Conservation (phyloP, 1,140 invertebrate genomes). For the Tetragnatha versicolor region DNA sequence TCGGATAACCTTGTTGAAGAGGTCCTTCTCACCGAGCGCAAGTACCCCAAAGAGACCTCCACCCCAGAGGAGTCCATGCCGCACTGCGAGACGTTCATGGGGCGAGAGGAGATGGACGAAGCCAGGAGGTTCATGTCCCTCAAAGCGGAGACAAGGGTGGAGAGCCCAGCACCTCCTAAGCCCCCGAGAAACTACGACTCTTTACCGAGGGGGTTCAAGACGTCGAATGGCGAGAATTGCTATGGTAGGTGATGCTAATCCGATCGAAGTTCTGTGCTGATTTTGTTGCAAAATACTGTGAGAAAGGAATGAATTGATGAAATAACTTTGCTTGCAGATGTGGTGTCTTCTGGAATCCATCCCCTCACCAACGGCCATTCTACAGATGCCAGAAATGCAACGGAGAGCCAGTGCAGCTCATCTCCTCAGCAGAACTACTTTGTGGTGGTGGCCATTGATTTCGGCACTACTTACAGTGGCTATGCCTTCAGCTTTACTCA, state of each 20-base stretch:
- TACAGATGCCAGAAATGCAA: background rate
- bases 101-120: background rate
- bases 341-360: constrained; percentile 39
- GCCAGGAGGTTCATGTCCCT: constrained; percentile 37
- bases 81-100: constrained; percentile 1
- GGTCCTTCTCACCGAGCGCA: constrained; percentile 18
- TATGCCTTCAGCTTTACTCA: constrained; percentile 71
- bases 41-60: background rate
- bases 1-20: constrained; percentile 46
- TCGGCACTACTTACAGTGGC: constrained; percentile 72
- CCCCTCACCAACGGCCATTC: constrained; percentile 24
- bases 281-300: background rate
- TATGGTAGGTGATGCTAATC: constrained; percentile 22
- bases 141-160: background rate
- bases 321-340: constrained; percentile 1
- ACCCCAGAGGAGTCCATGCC: background rate
- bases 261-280: background rate
- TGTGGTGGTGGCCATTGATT: constrained; percentile 72
- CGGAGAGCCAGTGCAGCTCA: background rate
- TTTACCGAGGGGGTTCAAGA: constrained; percentile 38
- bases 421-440: constrained; percentile 60
- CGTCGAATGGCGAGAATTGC: background rate
- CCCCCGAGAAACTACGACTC: constrained; percentile 48
- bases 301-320: background rate
- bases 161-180: constrained; percentile 30